Conservation (phyloP, 2,888 invertebrate species). For the Zhengitettix transpicula region DNA sequence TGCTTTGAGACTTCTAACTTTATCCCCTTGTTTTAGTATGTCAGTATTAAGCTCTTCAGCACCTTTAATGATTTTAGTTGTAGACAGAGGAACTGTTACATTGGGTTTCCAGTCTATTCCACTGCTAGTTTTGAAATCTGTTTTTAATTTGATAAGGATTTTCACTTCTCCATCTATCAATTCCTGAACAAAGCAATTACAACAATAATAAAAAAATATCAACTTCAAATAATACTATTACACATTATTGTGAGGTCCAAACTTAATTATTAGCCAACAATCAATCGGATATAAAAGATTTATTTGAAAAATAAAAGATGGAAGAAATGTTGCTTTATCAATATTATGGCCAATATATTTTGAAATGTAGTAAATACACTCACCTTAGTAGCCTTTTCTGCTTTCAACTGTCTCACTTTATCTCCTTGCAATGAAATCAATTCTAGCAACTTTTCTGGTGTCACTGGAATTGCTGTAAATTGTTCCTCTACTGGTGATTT, state of each 20-base stretch:
- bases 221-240: no score
- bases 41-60: background rate
- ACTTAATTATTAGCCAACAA: no score
- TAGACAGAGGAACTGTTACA: background rate
- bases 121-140: conserved; percentile 40
- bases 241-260: no score
- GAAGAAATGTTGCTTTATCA: no score
- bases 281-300: no score
- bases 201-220: no score
- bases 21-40: conserved; percentile 20
- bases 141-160: conserved; percentile 40
- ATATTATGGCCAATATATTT: no score
- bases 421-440: conserved; percentile 20
- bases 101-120: conserved; percentile 30
- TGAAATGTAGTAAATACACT: conserved; percentile 11
- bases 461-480: no score
- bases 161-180: conserved; percentile 39
- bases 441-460: conserved; percentile 5
- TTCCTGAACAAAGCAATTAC: background rate
- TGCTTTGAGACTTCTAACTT: conserved; percentile 19
- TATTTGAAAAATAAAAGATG: no score
- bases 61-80: no score
- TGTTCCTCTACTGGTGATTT: no score
- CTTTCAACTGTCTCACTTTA: conserved; percentile 19
- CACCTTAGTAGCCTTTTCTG: conserved; percentile 16